These are phyloP conservation scores for Carabus problematicus DNA, from an alignment of 2,888 invertebrate species.

Conservation along the genomic window DNA sequence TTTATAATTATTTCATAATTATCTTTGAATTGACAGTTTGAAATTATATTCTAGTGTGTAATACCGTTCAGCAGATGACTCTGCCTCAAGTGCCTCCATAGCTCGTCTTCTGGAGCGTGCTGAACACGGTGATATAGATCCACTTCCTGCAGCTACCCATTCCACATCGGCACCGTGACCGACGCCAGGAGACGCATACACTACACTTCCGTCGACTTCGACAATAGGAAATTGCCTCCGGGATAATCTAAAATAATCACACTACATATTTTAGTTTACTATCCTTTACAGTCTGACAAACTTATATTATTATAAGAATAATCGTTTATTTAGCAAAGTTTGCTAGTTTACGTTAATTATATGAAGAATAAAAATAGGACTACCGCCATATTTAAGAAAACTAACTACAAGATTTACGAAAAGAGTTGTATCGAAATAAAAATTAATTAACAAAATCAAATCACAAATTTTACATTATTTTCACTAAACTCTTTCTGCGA, in stretches of 20 bases:
- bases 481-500: too few relatives aligned
- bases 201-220: slow-evolving; percentile 73
- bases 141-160: slow-evolving; percentile 74
- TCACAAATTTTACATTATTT: too few relatives aligned
- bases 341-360: too few relatives aligned
- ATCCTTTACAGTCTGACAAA: not conserved
- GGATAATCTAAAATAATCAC: slow-evolving; percentile 60
- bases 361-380: too few relatives aligned
- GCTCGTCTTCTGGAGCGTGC: slow-evolving; percentile 25
- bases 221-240: slow-evolving; percentile 76
- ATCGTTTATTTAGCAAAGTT: too few relatives aligned
- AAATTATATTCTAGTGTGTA: too few relatives aligned
- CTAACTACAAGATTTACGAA: not conserved
- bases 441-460: too few relatives aligned
- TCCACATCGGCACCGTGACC: slow-evolving; percentile 73
- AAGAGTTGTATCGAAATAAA: too few relatives aligned
- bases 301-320: not conserved
- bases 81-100: slow-evolving; percentile 4
- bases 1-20: too few relatives aligned
- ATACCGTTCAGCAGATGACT: slow-evolving; percentile 2
- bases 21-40: too few relatives aligned
- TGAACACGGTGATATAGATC: slow-evolving; percentile 66
- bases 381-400: too few relatives aligned
- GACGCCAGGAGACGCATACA: slow-evolving; percentile 66
- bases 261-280: not conserved